phyloP scores from a whole-genome alignment of 2,113 vertebrate species.

The Eublepharis macularius region DNA sequence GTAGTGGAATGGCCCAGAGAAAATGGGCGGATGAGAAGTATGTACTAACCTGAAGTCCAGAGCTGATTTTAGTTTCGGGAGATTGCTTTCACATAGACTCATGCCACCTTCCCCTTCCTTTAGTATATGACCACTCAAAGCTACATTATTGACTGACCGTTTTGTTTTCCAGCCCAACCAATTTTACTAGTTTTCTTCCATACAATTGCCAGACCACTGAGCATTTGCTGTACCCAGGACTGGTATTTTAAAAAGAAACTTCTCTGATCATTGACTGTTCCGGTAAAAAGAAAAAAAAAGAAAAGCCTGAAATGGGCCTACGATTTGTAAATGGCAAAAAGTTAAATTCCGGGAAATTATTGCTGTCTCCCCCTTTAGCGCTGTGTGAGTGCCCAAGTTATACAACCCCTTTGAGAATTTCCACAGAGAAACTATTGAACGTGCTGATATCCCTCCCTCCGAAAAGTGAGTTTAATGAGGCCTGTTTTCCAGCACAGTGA shows the following conservation, averaged over 20 bases:
- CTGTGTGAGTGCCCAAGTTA: constrained; percentile 30
- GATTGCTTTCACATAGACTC: background rate
- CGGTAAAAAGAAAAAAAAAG: too few relatives aligned
- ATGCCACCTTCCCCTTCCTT: too few relatives aligned
- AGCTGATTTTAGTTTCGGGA: background rate
- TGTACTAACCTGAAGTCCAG: background rate
- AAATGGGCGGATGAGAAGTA: background rate
- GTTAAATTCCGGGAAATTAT: background rate
- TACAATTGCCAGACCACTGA: background rate
- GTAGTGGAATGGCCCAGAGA: background rate
- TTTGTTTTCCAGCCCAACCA: background rate
- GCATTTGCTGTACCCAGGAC: background rate
- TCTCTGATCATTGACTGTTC: too few relatives aligned
- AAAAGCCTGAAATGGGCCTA: background rate
- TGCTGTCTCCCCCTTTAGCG: rapidly evolving
- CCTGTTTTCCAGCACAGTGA: constrained; percentile 34
- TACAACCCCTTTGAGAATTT: background rate
- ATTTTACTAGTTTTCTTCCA: background rate
- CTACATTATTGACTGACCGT: background rate
- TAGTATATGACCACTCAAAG: background rate
- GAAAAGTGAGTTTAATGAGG: constrained; percentile 43
- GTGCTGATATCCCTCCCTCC: background rate
- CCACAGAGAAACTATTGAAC: constrained; percentile 33
- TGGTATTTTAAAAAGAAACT: background rate
- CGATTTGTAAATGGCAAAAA: background rate